Percentiles rank a stretch among this genome's conserved stretches.
phyloP scores from a whole-genome alignment of 2,113 vertebrate species.

The Thomomys bottae region DNA sequence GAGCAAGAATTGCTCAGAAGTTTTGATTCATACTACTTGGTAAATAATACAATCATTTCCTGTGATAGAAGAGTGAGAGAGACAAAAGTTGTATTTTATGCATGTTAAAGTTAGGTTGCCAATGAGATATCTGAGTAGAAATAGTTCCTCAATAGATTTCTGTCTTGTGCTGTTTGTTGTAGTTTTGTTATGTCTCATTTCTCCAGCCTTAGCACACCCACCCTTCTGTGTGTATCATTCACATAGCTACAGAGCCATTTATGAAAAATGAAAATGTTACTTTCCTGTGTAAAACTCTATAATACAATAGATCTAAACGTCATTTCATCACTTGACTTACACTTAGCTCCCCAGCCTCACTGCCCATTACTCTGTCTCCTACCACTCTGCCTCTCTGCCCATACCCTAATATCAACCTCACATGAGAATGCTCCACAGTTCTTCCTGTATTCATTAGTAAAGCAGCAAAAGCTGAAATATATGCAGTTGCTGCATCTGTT shows the following conservation, averaged over 20 bases:
- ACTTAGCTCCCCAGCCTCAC: neutral
- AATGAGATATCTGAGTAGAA: conserved; percentile 10
- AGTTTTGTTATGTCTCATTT: conserved; percentile 1
- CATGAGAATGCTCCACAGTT: neutral
- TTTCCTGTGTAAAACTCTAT: neutral
- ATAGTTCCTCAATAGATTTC: neutral
- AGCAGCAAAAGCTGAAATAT: conserved; percentile 32
- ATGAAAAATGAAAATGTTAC: conserved; percentile 38
- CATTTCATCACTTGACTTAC: neutral
- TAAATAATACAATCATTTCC: conserved; percentile 31
- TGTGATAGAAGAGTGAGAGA: conserved; percentile 2
- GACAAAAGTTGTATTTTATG: conserved; percentile 3
- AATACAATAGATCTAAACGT: neutral
- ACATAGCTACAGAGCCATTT: conserved; percentile 12
- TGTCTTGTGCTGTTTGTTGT: neutral
- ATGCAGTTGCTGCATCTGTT: conserved; percentile 20
- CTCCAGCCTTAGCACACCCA: neutral
- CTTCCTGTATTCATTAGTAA: conserved; percentile 44
- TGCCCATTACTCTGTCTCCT: neutral
- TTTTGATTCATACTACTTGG: conserved; percentile 47
- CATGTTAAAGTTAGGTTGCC: conserved; percentile 20
- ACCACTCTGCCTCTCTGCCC: neutral
- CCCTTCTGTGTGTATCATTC: neutral
- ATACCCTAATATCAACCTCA: neutral
- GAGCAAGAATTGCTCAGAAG: neutral